These are phyloP conservation scores for Muricea muricata DNA, from an alignment of 92 coral and sea anemone species.

Conservation along the genomic window DNA sequence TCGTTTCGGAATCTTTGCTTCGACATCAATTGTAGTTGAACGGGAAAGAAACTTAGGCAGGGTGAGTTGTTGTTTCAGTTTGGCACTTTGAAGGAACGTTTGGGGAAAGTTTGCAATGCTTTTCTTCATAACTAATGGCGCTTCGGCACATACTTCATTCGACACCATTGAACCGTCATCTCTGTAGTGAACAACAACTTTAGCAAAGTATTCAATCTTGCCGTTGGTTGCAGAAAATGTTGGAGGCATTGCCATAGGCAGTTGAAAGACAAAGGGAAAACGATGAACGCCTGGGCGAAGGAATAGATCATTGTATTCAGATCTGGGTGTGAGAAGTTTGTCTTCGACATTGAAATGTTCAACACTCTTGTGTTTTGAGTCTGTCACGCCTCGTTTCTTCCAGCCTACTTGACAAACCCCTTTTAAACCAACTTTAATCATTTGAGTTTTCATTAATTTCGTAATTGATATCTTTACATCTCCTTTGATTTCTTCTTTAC, in stretches of 20 bases:
- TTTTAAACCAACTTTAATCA: constrained; percentile 35
- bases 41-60: constrained; percentile 32
- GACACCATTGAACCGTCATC: constrained; percentile 42
- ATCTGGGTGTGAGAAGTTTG: constrained; percentile 41
- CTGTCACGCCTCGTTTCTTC: constrained; percentile 43
- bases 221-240: constrained; percentile 16
- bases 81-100: constrained; percentile 1
- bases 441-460: constrained; percentile 36
- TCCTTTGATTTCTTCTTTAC: constrained; percentile 37
- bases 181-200: constrained; percentile 34
- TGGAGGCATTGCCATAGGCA: constrained; percentile 27
- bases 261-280: constrained; percentile 22
- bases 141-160: constrained; percentile 25
- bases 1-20: constrained; percentile 30
- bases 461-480: constrained; percentile 1
- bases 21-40: constrained; percentile 19
- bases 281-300: constrained; percentile 33
- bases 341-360: constrained; percentile 45
- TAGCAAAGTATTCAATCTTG: constrained; percentile 44
- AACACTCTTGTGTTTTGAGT: background rate
- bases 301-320: constrained; percentile 38
- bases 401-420: constrained; percentile 21
- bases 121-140: constrained; percentile 14
- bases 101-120: constrained; percentile 25
- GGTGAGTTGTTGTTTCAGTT: constrained; percentile 16